Base-by-base conservation (phyloP, 2,113 vertebrate species). In the Cavia aperea region DNA sequence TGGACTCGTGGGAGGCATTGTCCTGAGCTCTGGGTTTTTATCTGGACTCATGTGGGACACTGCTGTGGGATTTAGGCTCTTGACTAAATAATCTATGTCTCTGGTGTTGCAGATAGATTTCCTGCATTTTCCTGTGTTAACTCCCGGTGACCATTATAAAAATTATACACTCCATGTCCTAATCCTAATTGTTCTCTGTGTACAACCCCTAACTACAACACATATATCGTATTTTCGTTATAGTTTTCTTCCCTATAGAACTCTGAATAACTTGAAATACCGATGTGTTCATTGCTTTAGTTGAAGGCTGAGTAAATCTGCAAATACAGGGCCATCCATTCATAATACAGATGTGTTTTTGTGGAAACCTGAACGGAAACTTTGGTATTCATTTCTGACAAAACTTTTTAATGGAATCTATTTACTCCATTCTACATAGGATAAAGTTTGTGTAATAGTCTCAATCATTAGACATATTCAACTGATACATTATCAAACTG, bases 261-360 rank as follows among this genome's bases (percentile, higher is more conserved):
- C 39, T 2, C 26, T 82, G 54, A 91, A 39, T 82, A 78, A 89
- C 86, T 94, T 90, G 73, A 72, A 90, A 86, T 81, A n/a, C 6
- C 82, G 9, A 85, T 63, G 49, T 8, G 0, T 70, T 49, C 14
- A 91, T 91, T 84, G 11, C 43, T 90, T 95, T 89, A 81, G 33
- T 68, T 77, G 54, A 85, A 92, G 31, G 16, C 16, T 91, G 56
- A 91, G 81, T 63, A 93, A 81, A 92, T 79, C 11, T 85, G 65
- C 62, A 60, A 94, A 89, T 73, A 75, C 26, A 84, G 21, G 70
- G 81, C 72, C 29, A 63, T 58, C 31, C 62, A 68, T 49, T 86
- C 89, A 65, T 49, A 63, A 85, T 4, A 65, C 0, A 1, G 7
- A 60, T 66, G 19, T 10, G 24, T 72, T 51, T 70, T 81, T 93